Conservation (phyloP, 2,888 invertebrate species). For the Watsonalla cultraria region DNA sequence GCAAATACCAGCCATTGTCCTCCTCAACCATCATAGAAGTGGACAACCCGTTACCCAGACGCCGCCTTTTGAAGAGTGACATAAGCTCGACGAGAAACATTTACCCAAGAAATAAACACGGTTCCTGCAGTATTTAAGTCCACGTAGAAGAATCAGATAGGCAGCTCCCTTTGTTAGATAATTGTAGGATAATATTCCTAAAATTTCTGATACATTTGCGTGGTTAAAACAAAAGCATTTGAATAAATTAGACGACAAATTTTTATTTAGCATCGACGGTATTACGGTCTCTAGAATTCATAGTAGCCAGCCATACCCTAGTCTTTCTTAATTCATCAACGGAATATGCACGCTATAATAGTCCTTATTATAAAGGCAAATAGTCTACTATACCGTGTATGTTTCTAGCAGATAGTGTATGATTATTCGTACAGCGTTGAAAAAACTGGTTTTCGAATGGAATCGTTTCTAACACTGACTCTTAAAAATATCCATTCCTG, state of each 20-base stretch:
- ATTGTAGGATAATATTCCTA: too few species aligned
- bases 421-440: conserved; percentile 4
- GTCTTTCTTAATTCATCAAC: background rate
- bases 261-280: background rate
- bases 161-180: too few species aligned
- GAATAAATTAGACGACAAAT: background rate
- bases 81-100: too few species aligned
- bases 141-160: too few species aligned
- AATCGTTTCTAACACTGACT: conserved; percentile 18
- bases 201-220: too few species aligned
- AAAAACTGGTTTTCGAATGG: conserved; percentile 23
- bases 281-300: background rate
- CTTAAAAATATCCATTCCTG: conserved; percentile 18
- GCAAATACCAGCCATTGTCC: too few species aligned
- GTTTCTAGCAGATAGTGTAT: background rate
- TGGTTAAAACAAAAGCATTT: background rate
- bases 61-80: too few species aligned
- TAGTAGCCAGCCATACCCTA: background rate
- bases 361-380: background rate
- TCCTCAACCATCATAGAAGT: too few species aligned
- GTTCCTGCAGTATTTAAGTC: too few species aligned
- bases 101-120: too few species aligned
- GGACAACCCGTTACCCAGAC: too few species aligned
- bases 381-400: background rate
- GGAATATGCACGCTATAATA: background rate